These are phyloP conservation scores for Paramormyrops kingsleyae DNA, from an alignment of 2,113 vertebrate species.

Conservation along the genomic window DNA sequence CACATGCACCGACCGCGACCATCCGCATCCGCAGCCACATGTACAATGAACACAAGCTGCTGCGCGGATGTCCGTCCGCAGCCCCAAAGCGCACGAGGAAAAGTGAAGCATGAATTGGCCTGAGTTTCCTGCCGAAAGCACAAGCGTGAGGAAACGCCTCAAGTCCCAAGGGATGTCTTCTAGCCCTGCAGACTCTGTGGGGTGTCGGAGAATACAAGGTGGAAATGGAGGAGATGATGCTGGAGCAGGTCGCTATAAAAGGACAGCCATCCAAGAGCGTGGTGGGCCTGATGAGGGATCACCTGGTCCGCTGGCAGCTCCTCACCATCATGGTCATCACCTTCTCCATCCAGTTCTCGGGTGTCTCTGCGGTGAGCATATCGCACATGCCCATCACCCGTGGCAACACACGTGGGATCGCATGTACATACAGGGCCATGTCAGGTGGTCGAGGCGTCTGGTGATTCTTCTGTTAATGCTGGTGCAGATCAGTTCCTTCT, in stretches of 20 bases:
- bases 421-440: not conserved
- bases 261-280: slow-evolving; percentile 41
- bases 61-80: too few species aligned
- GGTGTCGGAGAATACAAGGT: slow-evolving; percentile 54
- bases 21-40: not conserved
- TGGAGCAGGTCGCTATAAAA: slow-evolving; percentile 57
- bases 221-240: slow-evolving; percentile 70
- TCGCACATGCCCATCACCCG: not conserved
- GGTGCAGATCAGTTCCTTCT: slow-evolving; percentile 66
- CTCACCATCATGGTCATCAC: slow-evolving; percentile 56
- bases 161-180: not conserved
- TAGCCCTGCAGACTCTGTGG: slow-evolving; percentile 64
- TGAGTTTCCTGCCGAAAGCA: not conserved
- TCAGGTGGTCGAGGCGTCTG: not conserved
- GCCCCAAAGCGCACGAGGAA: not conserved
- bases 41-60: not conserved
- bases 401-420: not conserved
- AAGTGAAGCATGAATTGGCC: not conserved
- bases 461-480: not conserved
- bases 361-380: slow-evolving; percentile 61
- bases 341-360: slow-evolving; percentile 67
- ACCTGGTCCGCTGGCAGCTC: slow-evolving; percentile 61
- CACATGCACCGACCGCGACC: not conserved
- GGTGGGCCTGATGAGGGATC: slow-evolving; percentile 60
- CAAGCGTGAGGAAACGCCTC: not conserved